These are phyloP conservation scores for Speoplatyrhinus poulsoni DNA, from an alignment of 2,113 vertebrate species.

Conservation along the genomic window DNA sequence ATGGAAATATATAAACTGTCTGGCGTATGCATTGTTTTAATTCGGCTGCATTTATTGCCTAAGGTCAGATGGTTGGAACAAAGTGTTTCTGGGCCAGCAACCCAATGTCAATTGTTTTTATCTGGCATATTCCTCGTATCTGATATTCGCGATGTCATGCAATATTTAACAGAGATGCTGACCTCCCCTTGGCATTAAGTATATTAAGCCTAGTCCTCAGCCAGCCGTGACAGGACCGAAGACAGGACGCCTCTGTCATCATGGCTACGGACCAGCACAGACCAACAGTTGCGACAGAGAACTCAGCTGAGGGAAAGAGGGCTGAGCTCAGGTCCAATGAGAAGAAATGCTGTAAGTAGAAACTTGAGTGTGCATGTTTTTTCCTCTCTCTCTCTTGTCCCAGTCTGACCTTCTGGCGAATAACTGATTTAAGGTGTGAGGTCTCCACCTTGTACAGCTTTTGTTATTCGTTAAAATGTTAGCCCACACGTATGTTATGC, in stretches of 20 bases:
- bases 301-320: constrained; percentile 48
- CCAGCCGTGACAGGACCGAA: constrained; percentile 10
- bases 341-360: constrained; percentile 79
- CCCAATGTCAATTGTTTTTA: background rate
- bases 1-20: no score
- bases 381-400: no score
- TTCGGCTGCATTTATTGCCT: no score
- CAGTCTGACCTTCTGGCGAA: no score
- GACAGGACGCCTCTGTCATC: background rate
- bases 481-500: no score
- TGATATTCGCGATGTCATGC: background rate
- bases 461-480: no score
- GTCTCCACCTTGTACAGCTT: no score
- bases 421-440: no score
- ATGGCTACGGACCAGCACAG: constrained; percentile 53
- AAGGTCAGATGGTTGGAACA: no score
- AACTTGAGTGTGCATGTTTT: background rate
- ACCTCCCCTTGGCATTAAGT: constrained; percentile 19
- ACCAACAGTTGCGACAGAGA: constrained; percentile 30
- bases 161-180: constrained; percentile 30
- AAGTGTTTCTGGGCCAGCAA: no score
- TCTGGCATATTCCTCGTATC: background rate
- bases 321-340: constrained; percentile 60
- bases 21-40: no score
- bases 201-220: constrained; percentile 8